Evolutionary conservation across 2,113 vertebrate species (phyloP).

Genomic region (Hydrochoerus hydrochaeris): DNA sequence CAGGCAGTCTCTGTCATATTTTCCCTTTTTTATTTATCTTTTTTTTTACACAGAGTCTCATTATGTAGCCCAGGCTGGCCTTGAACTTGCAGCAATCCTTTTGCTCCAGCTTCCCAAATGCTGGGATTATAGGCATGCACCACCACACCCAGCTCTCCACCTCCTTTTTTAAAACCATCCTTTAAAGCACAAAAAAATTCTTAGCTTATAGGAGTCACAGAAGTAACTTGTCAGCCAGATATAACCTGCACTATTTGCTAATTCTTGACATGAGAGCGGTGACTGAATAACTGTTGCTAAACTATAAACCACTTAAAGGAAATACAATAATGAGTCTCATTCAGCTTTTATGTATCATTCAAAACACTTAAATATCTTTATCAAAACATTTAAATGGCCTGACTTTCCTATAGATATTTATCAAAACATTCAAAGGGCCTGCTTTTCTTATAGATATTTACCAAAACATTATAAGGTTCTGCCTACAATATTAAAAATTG

Average conservation of each 20-base stretch:
- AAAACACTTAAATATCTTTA: neutral
- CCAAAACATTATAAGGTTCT: neutral
- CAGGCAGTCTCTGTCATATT: neutral
- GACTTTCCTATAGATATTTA: neutral
- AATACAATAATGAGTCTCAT: neutral
- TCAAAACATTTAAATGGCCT: neutral
- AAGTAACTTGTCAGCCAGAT: neutral
- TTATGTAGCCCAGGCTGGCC: neutral
- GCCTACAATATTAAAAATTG: neutral
- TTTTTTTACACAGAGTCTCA: neutral
- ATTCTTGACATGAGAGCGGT: neutral
- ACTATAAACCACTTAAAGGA: neutral
- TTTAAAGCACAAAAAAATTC: conserved; percentile 2
- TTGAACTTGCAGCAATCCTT: neutral
- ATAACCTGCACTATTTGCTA: neutral
- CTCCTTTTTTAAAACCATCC: neutral
- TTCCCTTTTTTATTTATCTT: neutral
- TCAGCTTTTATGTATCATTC: neutral
- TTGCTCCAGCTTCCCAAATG: neutral
- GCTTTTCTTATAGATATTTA: neutral
- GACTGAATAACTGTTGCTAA: neutral
- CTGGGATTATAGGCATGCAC: neutral
- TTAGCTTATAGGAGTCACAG: neutral
- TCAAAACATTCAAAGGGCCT: neutral
- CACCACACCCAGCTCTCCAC: neutral